phyloP scores from a whole-genome alignment of 1,140 invertebrate species.

The Rhagoletis pomonella region DNA sequence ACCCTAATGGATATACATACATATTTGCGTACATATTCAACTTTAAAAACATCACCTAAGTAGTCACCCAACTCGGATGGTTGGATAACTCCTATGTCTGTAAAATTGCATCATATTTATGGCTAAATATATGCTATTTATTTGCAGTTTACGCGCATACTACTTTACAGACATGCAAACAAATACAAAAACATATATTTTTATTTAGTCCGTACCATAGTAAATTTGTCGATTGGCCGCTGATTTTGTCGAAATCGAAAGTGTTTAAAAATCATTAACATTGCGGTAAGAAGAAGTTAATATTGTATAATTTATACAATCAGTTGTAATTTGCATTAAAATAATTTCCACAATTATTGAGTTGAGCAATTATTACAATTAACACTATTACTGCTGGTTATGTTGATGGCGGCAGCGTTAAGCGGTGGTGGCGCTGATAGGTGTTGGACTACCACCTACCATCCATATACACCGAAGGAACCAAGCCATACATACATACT shows the following conservation, averaged over 20 bases:
- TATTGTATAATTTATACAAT: slow-evolving; percentile 52
- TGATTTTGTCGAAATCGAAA: slow-evolving; percentile 46
- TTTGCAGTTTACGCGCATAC: not conserved
- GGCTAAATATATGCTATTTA: too few relatives aligned
- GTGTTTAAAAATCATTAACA: slow-evolving; percentile 71
- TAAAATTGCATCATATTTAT: too few relatives aligned
- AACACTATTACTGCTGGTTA: slow-evolving; percentile 60
- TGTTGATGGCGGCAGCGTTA: slow-evolving; percentile 1
- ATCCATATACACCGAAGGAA: not conserved
- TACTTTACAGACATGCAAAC: not conserved
- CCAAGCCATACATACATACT: not conserved
- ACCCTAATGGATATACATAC: too few relatives aligned
- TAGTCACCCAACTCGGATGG: too few relatives aligned
- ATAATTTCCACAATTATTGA: slow-evolving; percentile 72
- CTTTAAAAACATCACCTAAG: too few relatives aligned
- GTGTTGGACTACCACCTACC: not conserved
- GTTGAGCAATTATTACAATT: slow-evolving; percentile 73
- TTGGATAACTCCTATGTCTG: too few relatives aligned
- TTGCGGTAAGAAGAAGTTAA: slow-evolving; percentile 63
- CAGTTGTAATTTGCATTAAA: slow-evolving; percentile 52
- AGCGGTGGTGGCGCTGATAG: not conserved
- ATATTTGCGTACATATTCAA: too few relatives aligned
- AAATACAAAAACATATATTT: not conserved
- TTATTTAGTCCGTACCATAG: too few relatives aligned
- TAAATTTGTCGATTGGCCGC: not conserved